Base-by-base conservation (phyloP, 2,797 vertebrate genomes). In the Oreochromis grahami region DNA sequence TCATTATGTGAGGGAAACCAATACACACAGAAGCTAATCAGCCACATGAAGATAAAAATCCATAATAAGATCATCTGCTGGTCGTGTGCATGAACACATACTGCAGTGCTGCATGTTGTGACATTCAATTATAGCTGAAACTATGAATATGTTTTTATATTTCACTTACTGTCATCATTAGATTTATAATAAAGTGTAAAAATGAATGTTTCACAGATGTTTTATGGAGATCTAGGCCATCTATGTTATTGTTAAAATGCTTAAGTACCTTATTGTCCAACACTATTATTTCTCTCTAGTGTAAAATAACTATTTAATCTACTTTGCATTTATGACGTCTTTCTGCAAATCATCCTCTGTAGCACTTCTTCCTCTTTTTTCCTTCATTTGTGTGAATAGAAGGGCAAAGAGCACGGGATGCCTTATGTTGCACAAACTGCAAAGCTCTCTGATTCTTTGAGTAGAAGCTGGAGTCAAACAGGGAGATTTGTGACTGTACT, bases 31-130 rank as follows among this genome's bases (percentile, higher is more conserved):
- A 70, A 65, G 55, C 36, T 51, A 60, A 87, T 87, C 79, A 84
- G 55, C 76, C 36, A 3, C 50, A 78, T 26, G 45, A 74, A 60
- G 68, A 77, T 3, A 72, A 24, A 87, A 93, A 93, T 94, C 92
- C n/a, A 94, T 56, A 4, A 68, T 63, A 76, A 45, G 79, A 88
- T 32, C 63, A 63, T 84, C 52, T 80, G 65, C 26, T 51, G 45
- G 9, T 65, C 2, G 0, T 10, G 72, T 60, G 56, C 41, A 36
- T 56, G 63, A 74, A 52, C 80, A 63, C 2, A 6, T 38, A 21
- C 24, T 70, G 78, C 43, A 76, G 38, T 3, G 14, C 24, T 79
- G 3, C 60, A 65, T 65, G 8, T 11, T 60, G 24, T 11, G 60
- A 45, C 24, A 21, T 50, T n/a, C 29, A 43, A 3, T 43, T 58